Conservation (phyloP, 2,113 vertebrate species). For the Cyanistes caeruleus region DNA sequence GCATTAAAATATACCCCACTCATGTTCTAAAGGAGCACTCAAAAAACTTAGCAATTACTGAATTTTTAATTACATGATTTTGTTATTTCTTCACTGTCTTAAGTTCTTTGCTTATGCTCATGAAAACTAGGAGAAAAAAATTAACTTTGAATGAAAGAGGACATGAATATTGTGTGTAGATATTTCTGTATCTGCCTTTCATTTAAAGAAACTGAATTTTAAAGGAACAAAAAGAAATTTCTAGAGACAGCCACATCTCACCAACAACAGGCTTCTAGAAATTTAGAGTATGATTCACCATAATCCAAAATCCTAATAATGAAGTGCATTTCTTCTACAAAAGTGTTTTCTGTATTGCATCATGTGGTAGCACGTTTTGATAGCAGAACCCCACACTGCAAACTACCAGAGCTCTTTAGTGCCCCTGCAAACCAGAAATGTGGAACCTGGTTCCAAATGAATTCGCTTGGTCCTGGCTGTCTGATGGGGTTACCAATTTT, state of each 20-base stretch:
- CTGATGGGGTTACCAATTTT: neutral
- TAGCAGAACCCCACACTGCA: neutral
- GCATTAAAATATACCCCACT: constrained; percentile 37
- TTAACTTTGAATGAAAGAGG: neutral
- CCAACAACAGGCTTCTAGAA: neutral
- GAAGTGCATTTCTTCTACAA: neutral
- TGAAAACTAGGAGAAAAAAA: neutral
- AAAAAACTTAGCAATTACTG: constrained; percentile 20
- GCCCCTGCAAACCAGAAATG: neutral
- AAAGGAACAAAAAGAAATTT: neutral
- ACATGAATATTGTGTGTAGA: neutral
- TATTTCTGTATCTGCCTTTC: neutral
- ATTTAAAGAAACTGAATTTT: neutral
- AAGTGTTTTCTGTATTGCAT: neutral
- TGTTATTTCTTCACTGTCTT: neutral
- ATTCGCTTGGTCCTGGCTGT: neutral
- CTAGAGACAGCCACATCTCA: neutral
- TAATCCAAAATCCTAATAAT: neutral
- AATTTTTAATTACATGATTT: constrained; percentile 21
- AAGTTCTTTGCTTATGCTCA: neutral
- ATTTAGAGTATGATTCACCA: neutral
- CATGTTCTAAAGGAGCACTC: constrained; percentile 30
- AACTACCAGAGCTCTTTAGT: neutral
- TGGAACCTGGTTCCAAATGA: neutral
- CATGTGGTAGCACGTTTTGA: neutral